Evolutionary conservation across 2,888 invertebrate genomes (phyloP), one percentile per base, ranked within the genome.

Genomic region (Serrognathus titanus): DNA sequence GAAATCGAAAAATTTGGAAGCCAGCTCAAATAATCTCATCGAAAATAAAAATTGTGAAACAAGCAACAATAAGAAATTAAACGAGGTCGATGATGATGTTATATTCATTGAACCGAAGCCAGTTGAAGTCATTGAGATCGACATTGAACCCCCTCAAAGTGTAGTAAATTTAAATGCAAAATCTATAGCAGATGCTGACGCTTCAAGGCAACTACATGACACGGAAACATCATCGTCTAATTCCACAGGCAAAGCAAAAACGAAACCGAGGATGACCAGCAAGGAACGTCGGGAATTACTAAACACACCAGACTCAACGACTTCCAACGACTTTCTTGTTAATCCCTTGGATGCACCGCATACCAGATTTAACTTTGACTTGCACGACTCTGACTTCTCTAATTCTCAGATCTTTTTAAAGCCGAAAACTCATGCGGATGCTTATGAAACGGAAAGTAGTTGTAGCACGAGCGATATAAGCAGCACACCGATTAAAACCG

Each of bases 391-490:
- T 20, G 74, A 73, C 57, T 72, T 72, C 53, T 61, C 58, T 40
- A 65, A 66, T 37, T 47, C 53, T 10, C 62, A 57, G 24, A 38
- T 11, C 12, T 55, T 61, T 36, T 9, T 51, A 39, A 60, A 60
- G 35, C 58, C 60, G 7, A 55, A 56, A 48, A 51, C 36, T n/a
- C 47, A 48, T 16, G 37, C 60, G 5, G 73, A 74, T 48, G 60
- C 60, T 48, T 74, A 67, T 50, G 75, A 75, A 63, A 73, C 71
- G 6, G 75, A 72, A 52, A 73, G 74, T 60, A 71, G 70, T 59
- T 70, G 68, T 35, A 72, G 72, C 39, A 68, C 71, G 1, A 69
- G 64, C 47, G 69, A 69, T 46, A 58, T 64, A 9, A 69, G 65
- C 50, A 69, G 65, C 50, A 50, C 55, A 2, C 60, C 66, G 8